phyloP scores from a whole-genome alignment of 1,140 invertebrate genomes.

The Platyscapa corneri region DNA sequence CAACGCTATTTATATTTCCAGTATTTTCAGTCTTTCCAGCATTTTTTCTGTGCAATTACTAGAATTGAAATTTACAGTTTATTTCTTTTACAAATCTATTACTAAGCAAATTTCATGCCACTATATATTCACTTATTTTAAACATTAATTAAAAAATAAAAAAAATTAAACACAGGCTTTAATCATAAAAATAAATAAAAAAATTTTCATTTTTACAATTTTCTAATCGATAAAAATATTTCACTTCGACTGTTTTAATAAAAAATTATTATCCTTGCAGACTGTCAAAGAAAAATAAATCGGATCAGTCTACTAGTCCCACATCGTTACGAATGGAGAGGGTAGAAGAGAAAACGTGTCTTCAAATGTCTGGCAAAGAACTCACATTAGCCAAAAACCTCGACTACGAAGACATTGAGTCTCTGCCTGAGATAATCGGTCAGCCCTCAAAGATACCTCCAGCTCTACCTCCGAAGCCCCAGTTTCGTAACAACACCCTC shows the following conservation, averaged over 20 bases:
- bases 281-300: constrained; percentile 25
- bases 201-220: no score
- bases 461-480: constrained; percentile 81
- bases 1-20: no score
- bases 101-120: no score
- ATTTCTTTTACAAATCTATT: no score
- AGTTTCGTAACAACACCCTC: constrained; percentile 77
- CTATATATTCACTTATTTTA: no score
- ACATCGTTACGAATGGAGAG: constrained; percentile 62
- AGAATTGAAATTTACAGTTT: no score
- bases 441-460: constrained; percentile 78
- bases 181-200: no score
- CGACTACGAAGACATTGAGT: constrained; percentile 76
- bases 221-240: no score
- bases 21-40: no score
- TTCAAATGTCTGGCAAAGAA: constrained; percentile 68
- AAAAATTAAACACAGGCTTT: no score
- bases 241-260: neutral
- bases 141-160: no score
- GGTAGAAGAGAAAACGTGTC: constrained; percentile 68
- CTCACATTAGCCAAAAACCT: constrained; percentile 76
- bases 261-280: constrained; percentile 55
- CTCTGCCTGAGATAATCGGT: constrained; percentile 70
- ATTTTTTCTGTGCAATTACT: no score
- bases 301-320: constrained; percentile 26